A percentile compares a stretch with the other conserved stretches of the same genome.
Conservation (phyloP, 2,888 invertebrate genomes). For the Bibio marci region DNA sequence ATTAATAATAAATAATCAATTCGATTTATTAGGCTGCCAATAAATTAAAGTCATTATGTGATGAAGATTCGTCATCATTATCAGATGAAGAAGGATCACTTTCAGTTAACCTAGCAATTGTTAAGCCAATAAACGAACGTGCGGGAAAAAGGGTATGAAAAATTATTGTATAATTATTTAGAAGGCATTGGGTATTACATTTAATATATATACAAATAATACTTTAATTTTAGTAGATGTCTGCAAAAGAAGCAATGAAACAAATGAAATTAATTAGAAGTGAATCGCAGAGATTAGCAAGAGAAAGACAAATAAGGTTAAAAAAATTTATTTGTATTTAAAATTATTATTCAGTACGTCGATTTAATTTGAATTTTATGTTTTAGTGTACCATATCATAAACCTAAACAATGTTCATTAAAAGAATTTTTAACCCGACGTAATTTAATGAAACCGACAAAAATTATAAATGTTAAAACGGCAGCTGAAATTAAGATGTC, state of each 20-base stretch:
- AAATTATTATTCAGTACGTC: too few species aligned
- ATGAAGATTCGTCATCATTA: background rate
- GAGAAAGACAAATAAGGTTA: constrained; percentile 47
- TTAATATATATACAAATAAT: too few species aligned
- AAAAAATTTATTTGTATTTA: too few species aligned
- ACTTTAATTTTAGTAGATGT: constrained; percentile 32
- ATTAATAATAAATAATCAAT: too few species aligned
- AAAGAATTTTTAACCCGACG: constrained; percentile 55
- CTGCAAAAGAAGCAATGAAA: constrained; percentile 47
- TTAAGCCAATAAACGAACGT: background rate
- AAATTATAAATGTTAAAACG: constrained; percentile 17
- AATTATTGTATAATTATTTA: background rate
- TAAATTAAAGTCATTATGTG: background rate
- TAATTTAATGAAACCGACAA: constrained; percentile 15
- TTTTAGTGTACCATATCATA: constrained; percentile 63
- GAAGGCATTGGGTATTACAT: too few species aligned
- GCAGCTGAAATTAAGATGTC: constrained; percentile 46
- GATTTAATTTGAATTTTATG: background rate
- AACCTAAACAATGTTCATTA: constrained; percentile 59
- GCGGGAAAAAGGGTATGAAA: background rate
- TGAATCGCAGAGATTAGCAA: constrained; percentile 63
- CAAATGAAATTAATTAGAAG: constrained; percentile 62
- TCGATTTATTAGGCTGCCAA: background rate
- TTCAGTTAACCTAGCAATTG: background rate
- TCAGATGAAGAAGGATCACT: background rate